Conservation (phyloP, 2,888 invertebrate species). For the Megalurothrips usitatus region DNA sequence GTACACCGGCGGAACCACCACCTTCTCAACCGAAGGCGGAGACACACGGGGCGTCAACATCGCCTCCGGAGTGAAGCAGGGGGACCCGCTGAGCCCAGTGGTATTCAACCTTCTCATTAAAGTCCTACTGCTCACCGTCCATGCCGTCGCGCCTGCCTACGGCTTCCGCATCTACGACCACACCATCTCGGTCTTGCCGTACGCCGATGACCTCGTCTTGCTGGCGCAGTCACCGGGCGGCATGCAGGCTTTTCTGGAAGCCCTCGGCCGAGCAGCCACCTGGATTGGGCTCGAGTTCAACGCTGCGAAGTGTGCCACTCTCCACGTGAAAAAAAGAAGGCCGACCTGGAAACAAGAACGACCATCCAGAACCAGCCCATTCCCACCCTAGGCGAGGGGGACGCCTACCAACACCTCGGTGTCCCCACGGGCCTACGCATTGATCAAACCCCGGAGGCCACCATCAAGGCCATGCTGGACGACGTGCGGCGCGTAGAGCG, state of each 20-base stretch:
- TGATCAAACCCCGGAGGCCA: slow-evolving; percentile 37
- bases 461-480: slow-evolving; percentile 12
- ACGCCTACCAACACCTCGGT: slow-evolving; percentile 1
- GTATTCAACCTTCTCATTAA: slow-evolving; percentile 34
- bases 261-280: slow-evolving; percentile 30
- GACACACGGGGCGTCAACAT: slow-evolving; percentile 39
- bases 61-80: slow-evolving; percentile 35
- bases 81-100: not conserved
- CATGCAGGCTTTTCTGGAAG: not conserved
- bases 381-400: slow-evolving; percentile 32
- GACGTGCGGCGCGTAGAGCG: slow-evolving; percentile 29
- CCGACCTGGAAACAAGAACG: not conserved
- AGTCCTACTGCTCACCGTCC: slow-evolving; percentile 37
- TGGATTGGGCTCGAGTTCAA: slow-evolving; percentile 41
- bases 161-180: not conserved
- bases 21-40: slow-evolving; percentile 35
- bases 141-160: not conserved
- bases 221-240: slow-evolving; percentile 31
- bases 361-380: not conserved
- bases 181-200: slow-evolving; percentile 32
- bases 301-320: slow-evolving; percentile 40
- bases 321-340: slow-evolving; percentile 35
- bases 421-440: slow-evolving; percentile 32
- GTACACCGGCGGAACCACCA: not conserved
- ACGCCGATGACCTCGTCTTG: slow-evolving; percentile 39